These are phyloP conservation scores for Crotalus horridus DNA, from an alignment of 2,113 vertebrate genomes.

Conservation along the genomic window DNA sequence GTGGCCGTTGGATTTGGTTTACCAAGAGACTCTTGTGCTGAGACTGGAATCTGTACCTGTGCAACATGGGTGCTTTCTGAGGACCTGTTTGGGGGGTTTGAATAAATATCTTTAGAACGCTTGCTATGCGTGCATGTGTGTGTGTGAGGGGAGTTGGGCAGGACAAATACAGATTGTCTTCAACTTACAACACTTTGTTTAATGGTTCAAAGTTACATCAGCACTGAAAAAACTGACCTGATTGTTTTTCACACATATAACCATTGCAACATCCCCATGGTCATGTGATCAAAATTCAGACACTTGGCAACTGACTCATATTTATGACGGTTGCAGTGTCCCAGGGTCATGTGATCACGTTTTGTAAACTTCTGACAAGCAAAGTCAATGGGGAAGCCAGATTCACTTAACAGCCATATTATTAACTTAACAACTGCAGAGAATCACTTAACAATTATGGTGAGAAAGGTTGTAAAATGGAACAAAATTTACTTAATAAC, in stretches of 20 bases:
- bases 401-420: not conserved
- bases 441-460: not conserved
- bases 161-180: not conserved
- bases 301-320: not conserved
- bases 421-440: not conserved
- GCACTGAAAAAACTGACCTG: not conserved
- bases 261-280: not conserved
- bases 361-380: not conserved
- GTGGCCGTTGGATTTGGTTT: not conserved
- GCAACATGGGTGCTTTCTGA: not conserved
- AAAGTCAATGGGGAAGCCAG: not conserved
- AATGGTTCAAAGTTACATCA: not conserved
- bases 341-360: not conserved
- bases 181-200: not conserved
- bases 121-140: not conserved
- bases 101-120: not conserved
- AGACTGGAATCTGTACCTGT: not conserved
- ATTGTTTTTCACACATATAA: not conserved
- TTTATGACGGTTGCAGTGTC: not conserved
- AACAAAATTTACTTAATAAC: not conserved
- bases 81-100: not conserved
- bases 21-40: not conserved
- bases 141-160: not conserved
- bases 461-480: not conserved
- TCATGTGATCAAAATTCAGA: not conserved